Evolutionary conservation across 2,797 vertebrate genomes (phyloP).

Genomic region (Pygocentrus nattereri): DNA sequence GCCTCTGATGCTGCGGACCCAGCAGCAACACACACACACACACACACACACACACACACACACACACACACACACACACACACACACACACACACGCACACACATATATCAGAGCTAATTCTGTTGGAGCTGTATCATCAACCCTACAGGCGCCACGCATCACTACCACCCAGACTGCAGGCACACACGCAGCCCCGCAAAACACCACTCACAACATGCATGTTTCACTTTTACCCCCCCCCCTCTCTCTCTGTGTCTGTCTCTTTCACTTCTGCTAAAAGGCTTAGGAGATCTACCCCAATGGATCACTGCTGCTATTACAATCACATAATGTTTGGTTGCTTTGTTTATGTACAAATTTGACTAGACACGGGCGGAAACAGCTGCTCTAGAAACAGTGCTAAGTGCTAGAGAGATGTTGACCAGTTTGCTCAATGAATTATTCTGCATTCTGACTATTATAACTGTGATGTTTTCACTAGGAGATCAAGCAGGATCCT

Average conservation of each 20-base stretch:
- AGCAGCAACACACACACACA: conserved; percentile 57
- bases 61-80: conserved; percentile 57
- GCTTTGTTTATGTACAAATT: not conserved
- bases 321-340: conserved; percentile 1
- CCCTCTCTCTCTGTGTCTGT: not conserved
- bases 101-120: conserved; percentile 69
- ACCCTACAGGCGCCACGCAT: conserved; percentile 56
- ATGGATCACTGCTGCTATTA: conserved; percentile 2
- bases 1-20: conserved; percentile 59
- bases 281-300: not conserved
- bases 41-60: conserved; percentile 55
- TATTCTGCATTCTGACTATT: not conserved
- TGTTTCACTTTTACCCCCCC: conserved; percentile 16
- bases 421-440: not conserved
- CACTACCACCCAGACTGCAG: conserved; percentile 37
- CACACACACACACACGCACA: conserved; percentile 57
- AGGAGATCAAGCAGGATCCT: too few relatives aligned
- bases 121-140: conserved; percentile 59
- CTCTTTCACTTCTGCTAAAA: not conserved
- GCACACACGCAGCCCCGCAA: conserved; percentile 38
- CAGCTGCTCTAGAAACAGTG: not conserved
- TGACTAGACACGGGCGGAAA: not conserved
- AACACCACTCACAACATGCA: not conserved
- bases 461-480: too few relatives aligned
- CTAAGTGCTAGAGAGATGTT: not conserved